Percentiles rank a stretch among this genome's conserved stretches.
Evolutionary conservation across 1,140 invertebrate species (phyloP).

Genomic region (Diplogasteroides magnus): DNA sequence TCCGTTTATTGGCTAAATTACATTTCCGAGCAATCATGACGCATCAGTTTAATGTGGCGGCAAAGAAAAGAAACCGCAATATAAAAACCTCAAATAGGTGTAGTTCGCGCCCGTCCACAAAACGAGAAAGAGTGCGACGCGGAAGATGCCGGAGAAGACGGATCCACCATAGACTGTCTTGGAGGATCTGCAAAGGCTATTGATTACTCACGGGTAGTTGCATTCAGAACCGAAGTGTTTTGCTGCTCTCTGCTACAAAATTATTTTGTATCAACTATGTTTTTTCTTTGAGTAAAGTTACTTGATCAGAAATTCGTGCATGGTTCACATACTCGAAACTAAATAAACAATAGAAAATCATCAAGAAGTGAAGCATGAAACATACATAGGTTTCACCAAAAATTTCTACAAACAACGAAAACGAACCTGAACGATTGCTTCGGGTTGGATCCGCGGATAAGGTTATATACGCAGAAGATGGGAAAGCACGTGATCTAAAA

Average conservation of each 20-base stretch:
- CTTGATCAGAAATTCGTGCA: background rate
- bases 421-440: background rate
- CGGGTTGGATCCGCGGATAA: background rate
- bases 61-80: background rate
- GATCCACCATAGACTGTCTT: background rate
- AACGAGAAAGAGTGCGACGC: background rate
- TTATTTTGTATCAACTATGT: background rate
- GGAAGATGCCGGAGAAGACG: background rate
- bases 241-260: no score
- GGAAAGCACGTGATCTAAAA: background rate
- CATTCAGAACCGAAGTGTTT: background rate
- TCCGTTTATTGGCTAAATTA: no score
- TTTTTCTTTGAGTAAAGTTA: no score
- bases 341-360: background rate
- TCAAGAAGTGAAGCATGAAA: background rate
- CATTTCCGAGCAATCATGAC: no score
- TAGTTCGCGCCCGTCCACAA: background rate
- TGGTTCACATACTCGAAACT: background rate
- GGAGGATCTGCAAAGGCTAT: background rate
- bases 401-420: no score
- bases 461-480: background rate
- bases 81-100: background rate
- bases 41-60: background rate
- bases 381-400: no score
- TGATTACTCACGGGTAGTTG: background rate